These are phyloP conservation scores for Ariolimax columbianus DNA, from an alignment of 2,888 invertebrate genomes.

Conservation along the genomic window DNA sequence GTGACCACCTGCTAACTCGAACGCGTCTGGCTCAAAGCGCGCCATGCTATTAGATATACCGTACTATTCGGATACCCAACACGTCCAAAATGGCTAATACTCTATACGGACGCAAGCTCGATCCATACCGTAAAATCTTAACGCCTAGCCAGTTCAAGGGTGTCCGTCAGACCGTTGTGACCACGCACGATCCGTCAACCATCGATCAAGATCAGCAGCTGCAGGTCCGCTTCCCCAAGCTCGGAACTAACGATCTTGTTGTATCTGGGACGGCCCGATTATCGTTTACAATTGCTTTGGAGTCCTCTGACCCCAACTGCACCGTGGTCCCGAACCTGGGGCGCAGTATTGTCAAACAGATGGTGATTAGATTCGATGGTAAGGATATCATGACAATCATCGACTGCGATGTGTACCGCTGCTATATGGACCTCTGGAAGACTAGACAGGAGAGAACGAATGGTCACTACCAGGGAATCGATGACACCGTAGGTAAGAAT, in stretches of 20 bases:
- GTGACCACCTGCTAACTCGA: not conserved
- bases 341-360: constrained; percentile 16
- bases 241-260: not conserved
- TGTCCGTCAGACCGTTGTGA: not conserved
- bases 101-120: constrained; percentile 12
- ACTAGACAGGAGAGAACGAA: not conserved
- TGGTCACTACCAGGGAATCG: constrained; percentile 1
- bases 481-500: not conserved
- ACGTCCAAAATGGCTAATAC: not conserved
- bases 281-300: not conserved
- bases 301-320: constrained; percentile 13
- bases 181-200: not conserved
- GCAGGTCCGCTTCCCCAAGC: constrained; percentile 6
- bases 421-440: constrained; percentile 11
- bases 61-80: not conserved
- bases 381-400: not conserved
- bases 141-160: not conserved
- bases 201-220: constrained; percentile 15
- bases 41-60: not conserved
- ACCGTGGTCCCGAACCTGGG: constrained; percentile 20
- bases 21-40: not conserved
- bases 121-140: not conserved
- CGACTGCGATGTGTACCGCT: constrained; percentile 12
- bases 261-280: not conserved
- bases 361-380: not conserved